phyloP scores from a whole-genome alignment of 2,113 vertebrate species.

The Myodes glareolus region DNA sequence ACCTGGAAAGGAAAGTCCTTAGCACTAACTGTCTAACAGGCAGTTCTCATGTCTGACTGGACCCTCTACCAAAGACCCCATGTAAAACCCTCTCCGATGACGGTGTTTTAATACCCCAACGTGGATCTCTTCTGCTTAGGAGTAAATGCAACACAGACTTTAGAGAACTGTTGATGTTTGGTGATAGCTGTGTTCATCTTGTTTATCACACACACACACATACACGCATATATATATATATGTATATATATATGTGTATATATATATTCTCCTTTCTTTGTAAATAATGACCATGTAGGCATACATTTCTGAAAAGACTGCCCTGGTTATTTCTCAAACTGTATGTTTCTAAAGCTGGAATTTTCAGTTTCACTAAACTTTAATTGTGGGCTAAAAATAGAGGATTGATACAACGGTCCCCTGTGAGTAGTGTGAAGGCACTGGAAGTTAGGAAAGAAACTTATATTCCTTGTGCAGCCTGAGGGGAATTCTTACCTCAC shows the following conservation, averaged over 20 bases:
- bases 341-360: neutral
- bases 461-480: neutral
- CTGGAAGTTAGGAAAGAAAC: neutral
- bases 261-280: neutral
- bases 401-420: neutral
- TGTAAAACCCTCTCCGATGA: neutral
- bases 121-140: neutral
- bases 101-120: too few relatives aligned
- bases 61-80: neutral
- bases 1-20: neutral
- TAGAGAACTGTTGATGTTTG: neutral
- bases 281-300: neutral
- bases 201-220: too few relatives aligned
- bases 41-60: neutral
- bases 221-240: too few relatives aligned
- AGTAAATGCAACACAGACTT: neutral
- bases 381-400: neutral
- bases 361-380: neutral
- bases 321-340: neutral
- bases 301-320: neutral
- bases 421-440: neutral
- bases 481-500: slow-evolving; percentile 14
- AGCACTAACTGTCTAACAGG: neutral
- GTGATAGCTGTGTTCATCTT: neutral
- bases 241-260: too few relatives aligned